phyloP scores from a whole-genome alignment of 2,888 invertebrate genomes.

The Pristionchus japonicus region DNA sequence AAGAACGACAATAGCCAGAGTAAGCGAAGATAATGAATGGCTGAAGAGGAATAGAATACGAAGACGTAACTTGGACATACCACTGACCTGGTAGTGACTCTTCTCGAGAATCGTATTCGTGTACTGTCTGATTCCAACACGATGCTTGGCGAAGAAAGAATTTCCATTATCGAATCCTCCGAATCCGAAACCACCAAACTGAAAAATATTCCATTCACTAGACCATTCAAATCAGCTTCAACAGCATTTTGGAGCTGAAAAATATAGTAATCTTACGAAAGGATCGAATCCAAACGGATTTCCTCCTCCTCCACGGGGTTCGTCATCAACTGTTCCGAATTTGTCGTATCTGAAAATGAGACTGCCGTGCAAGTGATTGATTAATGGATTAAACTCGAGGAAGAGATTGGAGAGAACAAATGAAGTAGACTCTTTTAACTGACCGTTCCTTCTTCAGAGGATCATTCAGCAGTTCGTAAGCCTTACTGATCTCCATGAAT shows the following conservation, averaged over 20 bases:
- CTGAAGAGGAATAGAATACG: constrained; percentile 64
- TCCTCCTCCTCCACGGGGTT: constrained; percentile 47
- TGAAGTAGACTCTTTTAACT: neutral
- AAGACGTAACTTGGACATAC: neutral
- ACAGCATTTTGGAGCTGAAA: too few relatives aligned
- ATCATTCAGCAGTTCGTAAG: constrained; percentile 70
- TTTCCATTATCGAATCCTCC: constrained; percentile 55
- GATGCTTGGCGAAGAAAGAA: constrained; percentile 65
- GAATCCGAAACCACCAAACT: constrained; percentile 60
- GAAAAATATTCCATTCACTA: constrained; percentile 7
- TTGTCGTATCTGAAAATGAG: constrained; percentile 62
- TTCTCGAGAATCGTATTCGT: constrained; percentile 64
- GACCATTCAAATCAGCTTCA: too few relatives aligned
- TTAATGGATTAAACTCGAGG: too few relatives aligned
- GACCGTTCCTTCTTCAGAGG: constrained; percentile 58
- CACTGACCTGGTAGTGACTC: constrained; percentile 46
- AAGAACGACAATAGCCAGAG: constrained; percentile 77
- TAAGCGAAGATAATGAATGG: constrained; percentile 77
- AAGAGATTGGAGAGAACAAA: too few relatives aligned
- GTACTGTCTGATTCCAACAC: constrained; percentile 65
- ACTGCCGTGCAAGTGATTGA: too few relatives aligned
- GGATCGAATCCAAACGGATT: constrained; percentile 56
- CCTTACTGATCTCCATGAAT: constrained; percentile 70
- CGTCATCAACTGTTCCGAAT: constrained; percentile 71
- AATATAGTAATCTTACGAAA: constrained; percentile 65